Percentiles rank a stretch among this genome's conserved stretches.
Evolutionary conservation across 2,888 invertebrate genomes (phyloP).

Genomic region (Atherix ibis): DNA sequence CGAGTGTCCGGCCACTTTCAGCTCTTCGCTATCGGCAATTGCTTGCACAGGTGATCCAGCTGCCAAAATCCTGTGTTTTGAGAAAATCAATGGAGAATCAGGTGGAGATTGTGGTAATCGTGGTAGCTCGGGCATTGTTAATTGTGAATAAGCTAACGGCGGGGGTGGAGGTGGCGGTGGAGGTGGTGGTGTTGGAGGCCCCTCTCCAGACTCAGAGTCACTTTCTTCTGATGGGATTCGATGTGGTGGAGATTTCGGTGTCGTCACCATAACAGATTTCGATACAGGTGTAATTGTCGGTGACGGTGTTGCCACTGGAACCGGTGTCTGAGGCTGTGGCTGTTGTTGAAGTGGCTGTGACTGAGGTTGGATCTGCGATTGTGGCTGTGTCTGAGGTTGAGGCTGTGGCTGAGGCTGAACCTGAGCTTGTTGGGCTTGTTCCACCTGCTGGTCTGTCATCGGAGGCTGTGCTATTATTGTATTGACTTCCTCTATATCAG

Average conservation of each 20-base stretch:
- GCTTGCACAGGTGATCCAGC: no score
- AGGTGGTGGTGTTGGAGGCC: slow-evolving; percentile 18
- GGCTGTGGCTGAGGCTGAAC: slow-evolving; percentile 14
- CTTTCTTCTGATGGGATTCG: background rate
- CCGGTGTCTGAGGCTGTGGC: slow-evolving; percentile 14
- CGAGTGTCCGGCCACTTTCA: no score
- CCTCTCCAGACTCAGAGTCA: background rate
- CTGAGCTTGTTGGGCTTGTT: slow-evolving; percentile 14
- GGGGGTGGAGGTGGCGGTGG: slow-evolving; percentile 4
- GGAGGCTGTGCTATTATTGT: slow-evolving; percentile 39
- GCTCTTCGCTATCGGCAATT: slow-evolving; percentile 5
- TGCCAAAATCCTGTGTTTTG: no score
- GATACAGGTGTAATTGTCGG: background rate
- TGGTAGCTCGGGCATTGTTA: slow-evolving; percentile 14
- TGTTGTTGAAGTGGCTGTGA: slow-evolving; percentile 17
- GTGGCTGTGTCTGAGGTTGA: slow-evolving; percentile 10
- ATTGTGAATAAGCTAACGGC: background rate
- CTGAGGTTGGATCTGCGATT: slow-evolving; percentile 1
- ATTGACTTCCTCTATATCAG: slow-evolving; percentile 71
- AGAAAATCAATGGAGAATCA: slow-evolving; percentile 16
- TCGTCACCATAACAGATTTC: slow-evolving; percentile 1
- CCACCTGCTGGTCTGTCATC: background rate
- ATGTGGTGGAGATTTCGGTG: background rate
- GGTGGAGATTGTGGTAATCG: slow-evolving; percentile 27
- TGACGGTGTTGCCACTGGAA: slow-evolving; percentile 10